These are phyloP conservation scores for Apis mellifera DNA, from an alignment of 1,140 invertebrate species.

Conservation along the genomic window Amel_HAv3.1 CM009935.2:3056501-3057000, in stretches of 20 bases:
- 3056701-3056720: conserved; percentile 69
- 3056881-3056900: background rate
- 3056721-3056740: conserved; percentile 49
- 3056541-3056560: conserved; percentile 70
- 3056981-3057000: too few relatives aligned
- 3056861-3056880: background rate
- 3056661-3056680: conserved; percentile 73
- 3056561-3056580: conserved; percentile 71
- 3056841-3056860: background rate
- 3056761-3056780: conserved; percentile 44
- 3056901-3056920: too few relatives aligned
- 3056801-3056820: background rate
- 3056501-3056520: conserved; percentile 73
- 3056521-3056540: conserved; percentile 41
- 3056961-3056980: too few relatives aligned
- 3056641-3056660: conserved; percentile 78
- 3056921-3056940: too few relatives aligned
- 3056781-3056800: conserved; percentile 3
- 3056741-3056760: conserved; percentile 36
- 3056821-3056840: background rate
- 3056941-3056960: too few relatives aligned
- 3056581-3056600: conserved; percentile 54
- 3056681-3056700: conserved; percentile 77
- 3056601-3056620: conserved; percentile 43
- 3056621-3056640: conserved; percentile 64